Base-by-base conservation (phyloP, 2,113 vertebrate genomes). In the Cebus imitator region DNA sequence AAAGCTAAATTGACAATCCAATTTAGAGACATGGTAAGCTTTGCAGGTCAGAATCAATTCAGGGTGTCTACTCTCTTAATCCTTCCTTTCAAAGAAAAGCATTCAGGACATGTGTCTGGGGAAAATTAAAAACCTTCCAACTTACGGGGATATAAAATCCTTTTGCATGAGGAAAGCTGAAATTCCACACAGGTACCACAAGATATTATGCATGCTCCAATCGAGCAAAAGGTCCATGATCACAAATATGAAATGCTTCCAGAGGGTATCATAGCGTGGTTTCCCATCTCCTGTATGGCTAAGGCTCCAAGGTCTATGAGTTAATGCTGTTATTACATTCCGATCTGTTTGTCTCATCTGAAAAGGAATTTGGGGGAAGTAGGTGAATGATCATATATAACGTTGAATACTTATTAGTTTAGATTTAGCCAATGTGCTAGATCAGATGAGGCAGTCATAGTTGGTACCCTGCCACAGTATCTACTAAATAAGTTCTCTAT, bases 111-210 rank as follows among this genome's bases (percentile, higher is more conserved):
- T 58, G 8, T 79, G 32, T 94, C 16, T 79, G 32, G 66, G 88
- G 58, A 95, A 92, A 37, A 85, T 66, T 35, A 84, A 73, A 80
- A 21, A 82, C 40, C 50, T 58, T 43, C 55, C 45, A 86, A 99
- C 99, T 99, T 98, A 99, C 99, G 93, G 98, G 52, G 99, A 99
- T 93, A 99, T 90, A 68, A 98, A 99, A 96, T 99, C 99, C 95
- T 99, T 99, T 96, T 99, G 99, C 76, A 99, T 98, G 80, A 99
- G 99, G 98, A 99, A 99, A 70, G 99, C 99, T 0, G 99, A 99
- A 90, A 99, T 48, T 9, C 99, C 99, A 73, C 99, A 99, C 14
- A 99, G 84, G 91, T 98, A 98, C 99, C 99, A 99, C 94, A 99
- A 92, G 95, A 99, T 97, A 21, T 99, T 99, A 96, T 99, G 99